phyloP scores from a whole-genome alignment of 2,113 vertebrate species.

The Rhagologus leucostigma region DNA sequence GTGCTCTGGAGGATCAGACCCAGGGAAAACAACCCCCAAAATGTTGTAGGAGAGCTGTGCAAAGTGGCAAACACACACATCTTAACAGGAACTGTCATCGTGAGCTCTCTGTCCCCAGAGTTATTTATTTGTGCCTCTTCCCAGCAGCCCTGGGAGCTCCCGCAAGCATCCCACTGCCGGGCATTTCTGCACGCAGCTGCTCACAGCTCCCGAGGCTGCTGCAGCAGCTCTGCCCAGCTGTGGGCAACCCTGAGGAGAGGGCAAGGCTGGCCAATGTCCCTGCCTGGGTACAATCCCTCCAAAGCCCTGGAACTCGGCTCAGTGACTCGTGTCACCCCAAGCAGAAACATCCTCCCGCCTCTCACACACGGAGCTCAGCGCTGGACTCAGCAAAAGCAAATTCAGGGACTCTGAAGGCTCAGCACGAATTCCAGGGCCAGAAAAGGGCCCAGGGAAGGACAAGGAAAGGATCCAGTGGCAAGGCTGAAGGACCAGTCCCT shows the following conservation, averaged over 20 bases:
- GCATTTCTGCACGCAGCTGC: not conserved
- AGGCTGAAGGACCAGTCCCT: not conserved
- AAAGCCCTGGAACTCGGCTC: fast-evolving
- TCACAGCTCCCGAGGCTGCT: not conserved
- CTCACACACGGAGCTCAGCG: not conserved
- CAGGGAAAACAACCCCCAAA: too few relatives aligned
- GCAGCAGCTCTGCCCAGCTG: not conserved
- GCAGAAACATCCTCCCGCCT: not conserved
- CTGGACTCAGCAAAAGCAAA: not conserved
- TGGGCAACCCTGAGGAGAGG: not conserved
- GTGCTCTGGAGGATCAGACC: not conserved
- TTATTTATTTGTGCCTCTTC: not conserved
- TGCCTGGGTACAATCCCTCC: not conserved
- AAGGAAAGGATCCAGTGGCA: not conserved
- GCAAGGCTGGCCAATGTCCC: not conserved
- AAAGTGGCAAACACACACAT: not conserved
- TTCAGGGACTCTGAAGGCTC: not conserved
- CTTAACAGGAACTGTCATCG: fast-evolving
- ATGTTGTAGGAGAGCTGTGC: not conserved
- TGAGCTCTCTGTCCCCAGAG: not conserved
- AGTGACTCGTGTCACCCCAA: fast-evolving
- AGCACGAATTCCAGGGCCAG: not conserved
- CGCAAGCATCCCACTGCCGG: too few relatives aligned
- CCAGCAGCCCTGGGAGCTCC: not conserved
- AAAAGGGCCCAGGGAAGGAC: not conserved